Base-by-base conservation (phyloP, 2,113 vertebrate species). In the Pygoscelis antarcticus region DNA sequence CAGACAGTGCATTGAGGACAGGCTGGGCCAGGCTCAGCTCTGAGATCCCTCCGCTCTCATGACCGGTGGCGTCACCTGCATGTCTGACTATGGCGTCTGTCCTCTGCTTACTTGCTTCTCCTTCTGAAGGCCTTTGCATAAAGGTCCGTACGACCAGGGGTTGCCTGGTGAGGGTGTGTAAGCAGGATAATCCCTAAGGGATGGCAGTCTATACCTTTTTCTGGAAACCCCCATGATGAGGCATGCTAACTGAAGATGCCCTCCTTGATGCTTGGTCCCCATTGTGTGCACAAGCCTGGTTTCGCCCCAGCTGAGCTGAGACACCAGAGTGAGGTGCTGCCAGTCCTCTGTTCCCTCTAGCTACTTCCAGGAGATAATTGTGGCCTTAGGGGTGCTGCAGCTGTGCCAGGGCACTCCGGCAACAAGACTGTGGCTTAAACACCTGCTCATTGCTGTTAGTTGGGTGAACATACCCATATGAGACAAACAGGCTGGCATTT, bases 361-460 rank as follows among this genome's bases (percentile, higher is more conserved):
- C 44, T 69, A 44, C 52, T 69, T 90, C 34, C 14, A 60, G 49
- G 62, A 76, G n/a, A 26, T 60, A 83, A 55, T 3, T 66, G 42
- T 89, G 11, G 22, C 10, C 38, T 82, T 21, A 42, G 10, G 25
- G 38, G 13, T 91, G 38, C 62, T 90, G 54, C 2, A 2, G 20
- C 52, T 92, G 22, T 0, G 0, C 52, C 1, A 2, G 18, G 34
- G 10, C 3, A 49, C 40, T 69, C 40, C 0, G 3, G 13, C 18
- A 77, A 2, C 0, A 2, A 87, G 27, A 5, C 17, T 81, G 46
- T 70, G 36, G 8, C 52, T 93, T 81, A 74, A 83, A 81, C 3
- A 3, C 16, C 11, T 81, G 26, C 36, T 89, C 22, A 7, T 25
- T 62, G 27, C 29, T 81, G 40, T 11, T 78, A 49, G 36, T 25